A percentile compares a stretch with the other conserved stretches of the same genome.
Evolutionary conservation across 2,113 vertebrate species (phyloP).

Genomic region (Nymphicus hollandicus): DNA sequence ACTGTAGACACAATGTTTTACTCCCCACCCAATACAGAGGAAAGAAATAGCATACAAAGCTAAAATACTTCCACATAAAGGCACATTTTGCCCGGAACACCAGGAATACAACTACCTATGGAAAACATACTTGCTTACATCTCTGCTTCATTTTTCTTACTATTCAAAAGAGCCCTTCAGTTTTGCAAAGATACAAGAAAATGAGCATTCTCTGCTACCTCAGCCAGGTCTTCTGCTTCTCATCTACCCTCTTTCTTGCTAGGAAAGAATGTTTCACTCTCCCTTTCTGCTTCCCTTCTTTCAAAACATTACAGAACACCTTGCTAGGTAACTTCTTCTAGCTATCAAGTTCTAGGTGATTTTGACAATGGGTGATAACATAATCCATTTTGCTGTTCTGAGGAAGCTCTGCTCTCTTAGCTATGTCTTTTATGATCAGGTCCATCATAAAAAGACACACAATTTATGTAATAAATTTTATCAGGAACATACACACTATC

Average conservation of each 20-base stretch:
- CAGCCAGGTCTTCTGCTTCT: background rate
- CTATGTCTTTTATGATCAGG: background rate
- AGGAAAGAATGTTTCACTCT: background rate
- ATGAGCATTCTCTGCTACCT: background rate
- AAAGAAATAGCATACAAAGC: background rate
- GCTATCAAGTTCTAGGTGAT: background rate
- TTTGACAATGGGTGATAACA: background rate
- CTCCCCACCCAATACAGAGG: accelerated
- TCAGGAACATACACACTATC: background rate
- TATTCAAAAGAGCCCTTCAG: background rate
- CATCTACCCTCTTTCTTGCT: background rate
- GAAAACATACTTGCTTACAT: background rate
- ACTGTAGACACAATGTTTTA: no score
- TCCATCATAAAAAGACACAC: background rate
- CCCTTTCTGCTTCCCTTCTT: background rate
- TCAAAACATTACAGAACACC: background rate
- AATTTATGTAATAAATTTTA: background rate
- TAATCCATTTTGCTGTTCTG: background rate
- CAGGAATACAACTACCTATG: accelerated
- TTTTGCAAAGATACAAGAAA: background rate
- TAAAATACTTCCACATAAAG: background rate
- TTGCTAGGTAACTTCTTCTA: background rate
- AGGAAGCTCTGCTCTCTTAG: background rate
- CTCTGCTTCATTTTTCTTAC: background rate
- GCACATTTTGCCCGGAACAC: background rate